phyloP scores from a whole-genome alignment of 2,113 vertebrate genomes.

The Chrysemys picta region DNA sequence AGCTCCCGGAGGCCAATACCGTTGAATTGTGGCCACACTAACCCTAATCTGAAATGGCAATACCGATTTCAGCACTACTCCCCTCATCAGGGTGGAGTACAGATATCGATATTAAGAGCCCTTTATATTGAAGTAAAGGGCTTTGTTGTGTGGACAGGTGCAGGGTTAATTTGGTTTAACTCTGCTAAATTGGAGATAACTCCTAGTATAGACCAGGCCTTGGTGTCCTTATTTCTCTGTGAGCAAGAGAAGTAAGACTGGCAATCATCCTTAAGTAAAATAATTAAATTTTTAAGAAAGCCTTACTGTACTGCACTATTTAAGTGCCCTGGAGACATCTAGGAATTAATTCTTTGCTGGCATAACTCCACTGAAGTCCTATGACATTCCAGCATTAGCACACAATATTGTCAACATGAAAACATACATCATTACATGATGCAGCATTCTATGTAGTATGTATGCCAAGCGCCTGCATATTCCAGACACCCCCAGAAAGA shows the following conservation, averaged over 20 bases:
- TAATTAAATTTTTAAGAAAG: background rate
- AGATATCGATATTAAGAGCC: too few relatives aligned
- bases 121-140: too few relatives aligned
- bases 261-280: background rate
- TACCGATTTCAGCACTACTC: too few relatives aligned
- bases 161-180: too few relatives aligned
- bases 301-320: background rate
- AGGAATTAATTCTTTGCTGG: background rate
- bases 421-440: background rate
- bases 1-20: too few relatives aligned
- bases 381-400: background rate
- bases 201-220: too few relatives aligned
- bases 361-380: background rate
- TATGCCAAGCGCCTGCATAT: background rate
- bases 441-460: background rate
- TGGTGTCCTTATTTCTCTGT: background rate
- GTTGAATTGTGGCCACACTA: too few relatives aligned
- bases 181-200: too few relatives aligned
- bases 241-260: background rate
- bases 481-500: background rate
- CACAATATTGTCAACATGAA: background rate
- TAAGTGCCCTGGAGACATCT: background rate
- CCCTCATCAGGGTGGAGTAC: too few relatives aligned
- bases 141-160: too few relatives aligned
- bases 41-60: too few relatives aligned